These are phyloP conservation scores for Henricia sp. DNA, from an alignment of 53 echinoderm and acorn worm species.

Conservation along the genomic window DNA sequence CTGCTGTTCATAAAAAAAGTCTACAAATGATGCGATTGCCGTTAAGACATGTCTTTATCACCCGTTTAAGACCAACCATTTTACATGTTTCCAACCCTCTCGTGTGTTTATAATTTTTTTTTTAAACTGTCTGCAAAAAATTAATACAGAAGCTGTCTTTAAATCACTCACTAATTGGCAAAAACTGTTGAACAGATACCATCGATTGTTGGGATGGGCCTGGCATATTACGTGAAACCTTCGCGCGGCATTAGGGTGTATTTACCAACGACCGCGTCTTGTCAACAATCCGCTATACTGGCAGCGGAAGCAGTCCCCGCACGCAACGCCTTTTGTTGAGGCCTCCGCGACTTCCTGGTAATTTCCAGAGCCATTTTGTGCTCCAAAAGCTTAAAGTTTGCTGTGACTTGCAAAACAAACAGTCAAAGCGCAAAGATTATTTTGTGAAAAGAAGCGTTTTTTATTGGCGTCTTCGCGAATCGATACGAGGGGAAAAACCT, in stretches of 20 bases:
- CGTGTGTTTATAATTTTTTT: too few species aligned
- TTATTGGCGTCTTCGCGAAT: too few species aligned
- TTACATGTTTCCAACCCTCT: too few species aligned
- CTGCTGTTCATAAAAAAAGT: too few species aligned
- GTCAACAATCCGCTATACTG: not conserved
- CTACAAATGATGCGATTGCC: too few species aligned
- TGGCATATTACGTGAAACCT: not conserved
- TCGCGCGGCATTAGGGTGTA: not conserved
- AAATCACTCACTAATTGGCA: too few species aligned
- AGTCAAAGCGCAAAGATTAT: conserved; percentile 1
- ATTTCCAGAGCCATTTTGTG: not conserved
- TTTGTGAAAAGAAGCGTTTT: not conserved
- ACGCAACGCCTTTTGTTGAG: not conserved
- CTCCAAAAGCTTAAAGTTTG: not conserved
- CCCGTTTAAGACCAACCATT: too few species aligned
- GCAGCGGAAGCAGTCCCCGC: not conserved
- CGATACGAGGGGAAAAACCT: too few species aligned
- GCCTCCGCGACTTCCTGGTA: not conserved
- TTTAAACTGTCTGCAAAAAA: too few species aligned
- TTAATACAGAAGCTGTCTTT: too few species aligned
- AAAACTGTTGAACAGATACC: too few species aligned
- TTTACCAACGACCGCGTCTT: not conserved
- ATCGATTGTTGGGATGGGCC: conserved; percentile 6
- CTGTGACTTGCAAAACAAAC: not conserved
- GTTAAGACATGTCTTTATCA: too few species aligned